Percentiles rank a stretch among this genome's conserved stretches.
Evolutionary conservation across 64 coral and sea anemone species (phyloP).

Genomic region (Acropora yongei): DNA sequence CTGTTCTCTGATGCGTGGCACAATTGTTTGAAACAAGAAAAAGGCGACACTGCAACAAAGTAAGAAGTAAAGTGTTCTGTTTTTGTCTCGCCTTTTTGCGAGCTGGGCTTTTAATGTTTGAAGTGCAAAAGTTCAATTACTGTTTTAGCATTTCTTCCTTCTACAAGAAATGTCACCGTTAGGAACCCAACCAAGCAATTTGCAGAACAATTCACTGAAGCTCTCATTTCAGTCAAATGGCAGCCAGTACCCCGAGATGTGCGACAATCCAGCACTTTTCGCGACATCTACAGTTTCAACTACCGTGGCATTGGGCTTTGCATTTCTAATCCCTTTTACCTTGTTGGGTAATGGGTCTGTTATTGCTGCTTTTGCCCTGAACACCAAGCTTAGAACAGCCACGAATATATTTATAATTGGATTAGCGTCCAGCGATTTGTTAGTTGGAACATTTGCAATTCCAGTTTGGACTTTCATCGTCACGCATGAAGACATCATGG

Average conservation of each 20-base stretch:
- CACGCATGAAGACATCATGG: constrained; percentile 11
- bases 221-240: neutral
- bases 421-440: constrained; percentile 47
- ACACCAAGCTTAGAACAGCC: constrained; percentile 49
- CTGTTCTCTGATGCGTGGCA: neutral
- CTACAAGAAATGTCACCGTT: neutral
- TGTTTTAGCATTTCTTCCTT: neutral
- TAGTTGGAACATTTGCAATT: constrained; percentile 42
- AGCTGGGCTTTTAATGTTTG: neutral
- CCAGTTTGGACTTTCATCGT: constrained; percentile 70
- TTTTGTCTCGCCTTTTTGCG: neutral
- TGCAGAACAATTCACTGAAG: neutral
- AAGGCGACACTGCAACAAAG: neutral
- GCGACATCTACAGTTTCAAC: neutral
- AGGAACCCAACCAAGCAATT: constrained; percentile 4
- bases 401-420: constrained; percentile 71
- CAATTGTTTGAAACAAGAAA: too few species aligned
- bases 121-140: neutral
- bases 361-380: constrained; percentile 46
- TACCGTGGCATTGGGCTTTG: constrained; percentile 20
- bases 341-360: constrained; percentile 73
- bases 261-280: constrained; percentile 11
- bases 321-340: constrained; percentile 42
- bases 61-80: neutral
- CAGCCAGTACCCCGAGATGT: neutral